Base-by-base conservation (phyloP, 1,140 invertebrate species). In the Drosophila burlai region DNA sequence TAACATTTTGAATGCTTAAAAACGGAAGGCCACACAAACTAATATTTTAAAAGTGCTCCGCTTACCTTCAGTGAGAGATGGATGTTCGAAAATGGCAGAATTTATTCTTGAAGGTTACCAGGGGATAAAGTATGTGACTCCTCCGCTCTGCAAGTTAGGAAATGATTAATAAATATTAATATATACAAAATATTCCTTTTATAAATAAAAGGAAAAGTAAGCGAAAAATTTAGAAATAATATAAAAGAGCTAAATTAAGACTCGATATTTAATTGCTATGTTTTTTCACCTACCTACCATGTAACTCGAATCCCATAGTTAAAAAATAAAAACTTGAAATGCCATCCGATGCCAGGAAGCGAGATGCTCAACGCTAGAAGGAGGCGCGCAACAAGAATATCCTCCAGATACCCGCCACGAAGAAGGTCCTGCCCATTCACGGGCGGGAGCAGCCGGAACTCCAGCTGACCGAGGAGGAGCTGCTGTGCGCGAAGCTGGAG, bases 311-410 rank as follows among this genome's bases (percentile, higher is more conserved):
- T 26, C 3, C 6, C 24, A 16, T 9, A 16, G 34, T 36, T 36
- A 0, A 1, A 36, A 13, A 36, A 36, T 5, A 21, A 54, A 21
- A 55, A 6, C 9, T 1, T 6, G 16, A 21, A 40, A 90, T 90
- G 85, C 76, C 85, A 43, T 89, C 85, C 47, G 81, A 81, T 65
- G 63, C 98, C 5, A 99, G 99, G 94, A 99, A 99, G 95, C 97
- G 98, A 86, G 96, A 98, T 92, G 98, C 98, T 93, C 97, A 98
- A 87, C 98, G 98, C 93, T 99, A 99, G 94, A 99, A 99, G 93
- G 98, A 99, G 83, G 97, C 97, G 31, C 95, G 97, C 82, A 95
- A 95, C 75, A 96, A 96, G 78, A 97, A 96, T 81, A 95, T 96
- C 84, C 93, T 93, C 75, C 93, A 94, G 57, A 83, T 92, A 55